A percentile compares a stretch with the other conserved stretches of the same genome.
Evolutionary conservation across 2,888 invertebrate species (phyloP).

Genomic region (Monopis laevigella): DNA sequence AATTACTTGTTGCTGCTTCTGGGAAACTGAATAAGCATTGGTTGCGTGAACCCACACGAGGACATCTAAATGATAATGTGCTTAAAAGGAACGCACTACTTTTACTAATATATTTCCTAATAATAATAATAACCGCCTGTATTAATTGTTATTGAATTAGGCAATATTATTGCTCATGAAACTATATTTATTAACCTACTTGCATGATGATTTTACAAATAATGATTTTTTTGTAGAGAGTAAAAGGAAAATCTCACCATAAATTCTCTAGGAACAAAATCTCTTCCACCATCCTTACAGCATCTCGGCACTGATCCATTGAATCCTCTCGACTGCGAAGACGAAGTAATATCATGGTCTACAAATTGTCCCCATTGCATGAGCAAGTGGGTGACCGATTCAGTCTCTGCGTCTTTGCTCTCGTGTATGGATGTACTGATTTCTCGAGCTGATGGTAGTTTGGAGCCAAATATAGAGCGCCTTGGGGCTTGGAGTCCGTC

Average conservation of each 20-base stretch:
- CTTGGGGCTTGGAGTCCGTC: conserved; percentile 74
- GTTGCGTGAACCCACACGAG: too few relatives aligned
- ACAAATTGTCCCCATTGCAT: conserved; percentile 94
- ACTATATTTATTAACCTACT: too few relatives aligned
- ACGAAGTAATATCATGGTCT: conserved; percentile 87
- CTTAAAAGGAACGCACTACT: too few relatives aligned
- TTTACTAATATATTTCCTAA: too few relatives aligned
- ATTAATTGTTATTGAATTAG: too few relatives aligned
- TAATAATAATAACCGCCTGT: too few relatives aligned
- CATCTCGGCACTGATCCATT: conserved; percentile 83
- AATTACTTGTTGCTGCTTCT: too few relatives aligned
- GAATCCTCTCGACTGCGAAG: conserved; percentile 79
- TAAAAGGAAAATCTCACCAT: conserved; percentile 59
- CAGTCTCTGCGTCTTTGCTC: conserved; percentile 70
- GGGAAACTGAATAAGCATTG: too few relatives aligned
- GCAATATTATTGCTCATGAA: too few relatives aligned
- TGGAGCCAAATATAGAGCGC: conserved; percentile 65
- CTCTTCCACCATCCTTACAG: conserved; percentile 70
- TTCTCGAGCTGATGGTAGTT: conserved; percentile 79
- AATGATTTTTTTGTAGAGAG: too few relatives aligned
- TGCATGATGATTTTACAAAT: too few relatives aligned
- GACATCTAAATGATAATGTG: too few relatives aligned
- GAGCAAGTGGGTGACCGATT: conserved; percentile 78
- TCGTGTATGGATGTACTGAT: conserved; percentile 74
- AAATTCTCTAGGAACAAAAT: conserved; percentile 69